Percentiles rank a stretch among this genome's conserved stretches.
These are phyloP conservation scores for Xylocampa areola DNA, from an alignment of 2,888 invertebrate species.

Conservation along the genomic window DNA sequence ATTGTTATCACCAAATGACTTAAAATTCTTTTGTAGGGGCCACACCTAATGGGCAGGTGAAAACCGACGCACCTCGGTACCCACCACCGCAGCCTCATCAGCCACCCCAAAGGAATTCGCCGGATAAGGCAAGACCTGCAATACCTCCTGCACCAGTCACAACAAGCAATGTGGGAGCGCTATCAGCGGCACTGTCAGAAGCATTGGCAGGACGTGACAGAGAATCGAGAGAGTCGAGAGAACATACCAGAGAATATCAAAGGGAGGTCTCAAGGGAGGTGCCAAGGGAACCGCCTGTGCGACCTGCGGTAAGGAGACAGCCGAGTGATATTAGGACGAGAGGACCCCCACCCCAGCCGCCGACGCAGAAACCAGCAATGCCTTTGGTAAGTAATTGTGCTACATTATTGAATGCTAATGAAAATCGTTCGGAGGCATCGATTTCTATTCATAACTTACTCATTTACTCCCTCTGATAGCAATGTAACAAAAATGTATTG, in stretches of 20 bases:
- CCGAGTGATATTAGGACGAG: constrained; percentile 86
- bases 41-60: constrained; percentile 82
- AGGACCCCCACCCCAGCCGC: constrained; percentile 95
- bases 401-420: no score
- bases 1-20: constrained; percentile 2
- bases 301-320: constrained; percentile 77
- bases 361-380: constrained; percentile 92
- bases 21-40: constrained; percentile 65
- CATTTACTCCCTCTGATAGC: no score
- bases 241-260: constrained; percentile 61
- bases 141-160: constrained; percentile 61
- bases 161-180: constrained; percentile 72
- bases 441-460: no score
- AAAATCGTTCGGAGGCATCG: neutral
- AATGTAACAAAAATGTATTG: no score
- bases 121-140: constrained; percentile 73
- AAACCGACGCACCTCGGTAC: constrained; percentile 77
- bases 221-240: constrained; percentile 58
- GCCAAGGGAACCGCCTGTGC: constrained; percentile 68
- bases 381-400: constrained; percentile 91
- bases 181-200: constrained; percentile 80
- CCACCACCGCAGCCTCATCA: constrained; percentile 74
- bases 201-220: constrained; percentile 74
- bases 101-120: constrained; percentile 72
- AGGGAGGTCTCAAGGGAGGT: constrained; percentile 80